Evolutionary conservation across 2,888 invertebrate genomes (phyloP), one percentile per base, ranked within the genome.

Genomic region (Pammene aurita): DNA sequence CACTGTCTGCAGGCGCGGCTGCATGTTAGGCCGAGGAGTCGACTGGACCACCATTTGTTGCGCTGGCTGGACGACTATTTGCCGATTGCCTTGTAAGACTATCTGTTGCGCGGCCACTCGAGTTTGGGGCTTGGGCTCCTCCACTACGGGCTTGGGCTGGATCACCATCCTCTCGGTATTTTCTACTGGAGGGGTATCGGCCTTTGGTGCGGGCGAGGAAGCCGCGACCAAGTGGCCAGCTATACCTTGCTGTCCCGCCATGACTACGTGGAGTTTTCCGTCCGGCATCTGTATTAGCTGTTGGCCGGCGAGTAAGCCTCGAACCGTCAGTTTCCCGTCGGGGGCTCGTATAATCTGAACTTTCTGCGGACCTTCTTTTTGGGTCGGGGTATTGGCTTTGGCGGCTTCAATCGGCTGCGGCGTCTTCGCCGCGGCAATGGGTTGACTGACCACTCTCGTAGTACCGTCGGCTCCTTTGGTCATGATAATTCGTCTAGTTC

Each of bases 211-310:
- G 5, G 86, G 82, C 10, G 91, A 61, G 64, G 76, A 81, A 2
- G 89, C 84, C 14, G 92, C 86, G 7, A 93, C 89, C 35, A 93
- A 78, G 73, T 92, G 91, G 2, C 92, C 92, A 0, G 85, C 78
- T 71, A 90, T 84, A 14, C 93, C 93, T 55, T 94, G 91, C 80
- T 95, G 95, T 7, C 94, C 93, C 10, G 95, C 94, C 83, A 94
- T 95, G 44, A 96, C 93, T 16, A 98, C 95, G 82, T 98, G 98
- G 34, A 98, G 90, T 84, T 97, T 97, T 0, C 98, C 98, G 85
- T 98, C 98, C 0, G 98, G 96, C 94, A 98, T 96, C 84, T 98
- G 97, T 54, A 98, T 95, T 67, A 98, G 91, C 82, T 98, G 98
- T 83, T 98, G 98, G 65, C 98, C 98, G 56, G 98, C 97, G 86